Percentiles rank a stretch among this genome's conserved stretches.
These are phyloP conservation scores for Pollenia amentaria DNA, from an alignment of 2,888 invertebrate genomes.

Conservation along the genomic window DNA sequence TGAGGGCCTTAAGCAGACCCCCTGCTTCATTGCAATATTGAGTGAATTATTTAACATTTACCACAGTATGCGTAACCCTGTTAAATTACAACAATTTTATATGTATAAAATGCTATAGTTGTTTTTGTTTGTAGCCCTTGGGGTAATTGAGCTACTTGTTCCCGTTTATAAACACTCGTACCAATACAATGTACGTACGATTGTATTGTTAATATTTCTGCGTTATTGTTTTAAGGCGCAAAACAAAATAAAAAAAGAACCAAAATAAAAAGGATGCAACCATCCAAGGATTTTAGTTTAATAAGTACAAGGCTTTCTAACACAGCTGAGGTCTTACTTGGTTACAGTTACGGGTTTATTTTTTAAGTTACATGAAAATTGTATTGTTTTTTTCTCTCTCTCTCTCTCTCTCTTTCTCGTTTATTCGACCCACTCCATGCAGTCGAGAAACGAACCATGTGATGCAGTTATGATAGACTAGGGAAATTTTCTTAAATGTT, in stretches of 20 bases:
- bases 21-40: too few species aligned
- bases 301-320: constrained; percentile 79
- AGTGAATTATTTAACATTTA: neutral
- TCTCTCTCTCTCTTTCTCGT: too few species aligned
- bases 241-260: constrained; percentile 65
- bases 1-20: too few species aligned
- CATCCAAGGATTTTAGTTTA: constrained; percentile 81
- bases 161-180: constrained; percentile 7
- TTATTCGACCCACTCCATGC: neutral
- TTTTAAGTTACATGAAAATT: constrained; percentile 69
- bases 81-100: constrained; percentile 12
- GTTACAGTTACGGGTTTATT: constrained; percentile 48
- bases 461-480: constrained; percentile 63
- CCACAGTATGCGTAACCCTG: constrained; percentile 28
- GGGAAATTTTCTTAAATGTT: constrained; percentile 61
- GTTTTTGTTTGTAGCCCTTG: constrained; percentile 28
- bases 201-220: constrained; percentile 15
- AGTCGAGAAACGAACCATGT: constrained; percentile 3
- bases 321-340: constrained; percentile 78
- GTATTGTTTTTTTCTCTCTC: constrained; percentile 6
- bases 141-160: constrained; percentile 60
- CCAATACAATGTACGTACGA: neutral
- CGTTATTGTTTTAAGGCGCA: constrained; percentile 64
- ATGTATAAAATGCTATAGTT: neutral
- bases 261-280: constrained; percentile 60